Base-by-base conservation (phyloP, 2,888 invertebrate species). In the Terebella lapidaria region DNA sequence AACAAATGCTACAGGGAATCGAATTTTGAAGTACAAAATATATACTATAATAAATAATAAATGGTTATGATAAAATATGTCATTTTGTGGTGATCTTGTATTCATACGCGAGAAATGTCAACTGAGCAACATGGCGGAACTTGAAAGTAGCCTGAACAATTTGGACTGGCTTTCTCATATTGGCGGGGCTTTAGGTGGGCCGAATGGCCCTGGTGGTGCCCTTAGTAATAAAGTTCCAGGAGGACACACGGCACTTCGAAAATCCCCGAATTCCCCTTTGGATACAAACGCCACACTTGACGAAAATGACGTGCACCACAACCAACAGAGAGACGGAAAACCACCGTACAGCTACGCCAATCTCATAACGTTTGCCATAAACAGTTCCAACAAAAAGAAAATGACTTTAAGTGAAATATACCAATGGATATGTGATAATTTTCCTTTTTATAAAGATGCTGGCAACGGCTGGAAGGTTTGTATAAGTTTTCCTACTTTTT, bases 391-490 rank as follows among this genome's bases (percentile, higher is more conserved):
- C 1, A 85, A 85, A 72, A 86, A 87, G 69, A 87, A 87, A 82
- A 87, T 88, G 88, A 88, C 88, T 1, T 81, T 88, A 35, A 87
- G 87, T 68, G 88, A 88, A 78, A 88, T 88, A 69, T 88, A 88
- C 77, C 85, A 87, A 68, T 88, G 87, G 83, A 88, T 88, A 52
- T 86, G 86, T 71, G 87, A 87, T 66, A 86, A 87, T 69, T 88
- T 88, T 78, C 87, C 87, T 0, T 88, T 87, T 75, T 88, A 88
- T 74, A 85, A 86, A 75, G 86, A 87, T 71, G 87, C 87, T 28
- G 86, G 87, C 1, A 78, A 78, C 58, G 88, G 88, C 1, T 88
- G 88, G 88, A 88, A 88, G 86, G 88, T 88, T 20, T 42, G 58
- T 51, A 29, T 29, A 55, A 53, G n/a, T n/a, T n/a, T n/a, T n/a